phyloP scores from a whole-genome alignment of 2,113 vertebrate genomes.

The Poeciliopsis prolifica region DNA sequence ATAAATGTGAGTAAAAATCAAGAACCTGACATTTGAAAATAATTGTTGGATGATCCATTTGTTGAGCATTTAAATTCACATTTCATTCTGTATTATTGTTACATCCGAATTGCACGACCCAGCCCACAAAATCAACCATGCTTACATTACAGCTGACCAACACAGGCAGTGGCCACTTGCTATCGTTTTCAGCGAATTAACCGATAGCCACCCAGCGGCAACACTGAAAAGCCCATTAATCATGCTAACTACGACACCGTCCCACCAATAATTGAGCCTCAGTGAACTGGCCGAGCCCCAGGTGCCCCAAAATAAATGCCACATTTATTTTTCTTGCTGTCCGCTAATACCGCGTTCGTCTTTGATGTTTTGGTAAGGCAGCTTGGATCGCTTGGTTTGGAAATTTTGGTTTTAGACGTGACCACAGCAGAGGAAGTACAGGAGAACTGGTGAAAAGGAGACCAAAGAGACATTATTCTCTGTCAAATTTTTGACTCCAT shows the following conservation, averaged over 20 bases:
- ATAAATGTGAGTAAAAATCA: not conserved
- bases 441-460: conserved; percentile 13
- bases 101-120: conserved; percentile 27
- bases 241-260: conserved; percentile 51
- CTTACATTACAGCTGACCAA: conserved; percentile 45
- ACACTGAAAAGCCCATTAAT: conserved; percentile 73
- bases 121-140: conserved; percentile 44
- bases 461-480: conserved; percentile 41
- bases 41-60: no score
- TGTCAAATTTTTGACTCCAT: conserved; percentile 48
- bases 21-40: no score
- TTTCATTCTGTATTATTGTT: conserved; percentile 13
- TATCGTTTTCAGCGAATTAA: conserved; percentile 72
- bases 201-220: conserved; percentile 76
- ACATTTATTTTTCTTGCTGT: conserved; percentile 65
- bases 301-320: conserved; percentile 60
- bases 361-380: conserved; percentile 48
- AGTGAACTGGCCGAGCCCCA: conserved; percentile 51
- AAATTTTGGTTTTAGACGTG: conserved; percentile 49
- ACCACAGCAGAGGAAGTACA: conserved; percentile 33
- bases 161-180: conserved; percentile 48
- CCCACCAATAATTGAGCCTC: conserved; percentile 72
- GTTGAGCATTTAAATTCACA: conserved; percentile 1
- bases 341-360: conserved; percentile 33
- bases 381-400: conserved; percentile 45